Conservation (phyloP, 2,888 invertebrate species). For the Listrodromus nycthemerus region DNA sequence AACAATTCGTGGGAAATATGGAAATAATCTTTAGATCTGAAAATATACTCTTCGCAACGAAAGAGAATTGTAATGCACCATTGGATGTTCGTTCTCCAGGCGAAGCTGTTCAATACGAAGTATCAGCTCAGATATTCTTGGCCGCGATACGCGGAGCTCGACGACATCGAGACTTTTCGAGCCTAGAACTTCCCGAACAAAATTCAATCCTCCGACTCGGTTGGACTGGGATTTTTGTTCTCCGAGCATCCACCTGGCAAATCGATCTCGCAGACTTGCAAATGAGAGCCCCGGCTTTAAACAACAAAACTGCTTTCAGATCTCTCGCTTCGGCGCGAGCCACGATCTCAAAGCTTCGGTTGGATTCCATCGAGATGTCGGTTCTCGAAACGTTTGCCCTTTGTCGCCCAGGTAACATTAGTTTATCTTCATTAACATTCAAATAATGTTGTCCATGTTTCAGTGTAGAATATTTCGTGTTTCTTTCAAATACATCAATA, state of each 20-base stretch:
- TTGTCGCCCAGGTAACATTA: constrained; percentile 85
- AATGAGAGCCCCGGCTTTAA: constrained; percentile 40
- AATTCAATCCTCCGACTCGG: constrained; percentile 86
- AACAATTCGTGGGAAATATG: no score
- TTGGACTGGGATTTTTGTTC: constrained; percentile 87
- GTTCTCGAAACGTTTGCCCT: constrained; percentile 85
- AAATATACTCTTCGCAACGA: not conserved
- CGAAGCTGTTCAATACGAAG: constrained; percentile 85
- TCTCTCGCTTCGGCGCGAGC: constrained; percentile 79
- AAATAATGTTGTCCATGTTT: not conserved
- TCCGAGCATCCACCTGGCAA: constrained; percentile 87
- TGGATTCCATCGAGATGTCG: constrained; percentile 85
- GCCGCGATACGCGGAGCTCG: constrained; percentile 86
- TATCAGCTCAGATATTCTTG: constrained; percentile 87
- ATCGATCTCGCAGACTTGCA: constrained; percentile 82
- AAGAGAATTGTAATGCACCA: not conserved
- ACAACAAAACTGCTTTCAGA: constrained; percentile 54
- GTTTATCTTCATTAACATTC: not conserved
- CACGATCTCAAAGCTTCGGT: constrained; percentile 83
- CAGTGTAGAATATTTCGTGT: not conserved
- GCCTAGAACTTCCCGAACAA: constrained; percentile 85
- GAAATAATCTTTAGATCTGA: not conserved
- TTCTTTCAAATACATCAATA: constrained; percentile 1
- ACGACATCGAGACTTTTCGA: constrained; percentile 86
- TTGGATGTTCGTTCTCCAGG: constrained; percentile 53